Evolutionary conservation across 1,140 invertebrate genomes (phyloP).

Genomic region (Drosophila albomicans): DNA sequence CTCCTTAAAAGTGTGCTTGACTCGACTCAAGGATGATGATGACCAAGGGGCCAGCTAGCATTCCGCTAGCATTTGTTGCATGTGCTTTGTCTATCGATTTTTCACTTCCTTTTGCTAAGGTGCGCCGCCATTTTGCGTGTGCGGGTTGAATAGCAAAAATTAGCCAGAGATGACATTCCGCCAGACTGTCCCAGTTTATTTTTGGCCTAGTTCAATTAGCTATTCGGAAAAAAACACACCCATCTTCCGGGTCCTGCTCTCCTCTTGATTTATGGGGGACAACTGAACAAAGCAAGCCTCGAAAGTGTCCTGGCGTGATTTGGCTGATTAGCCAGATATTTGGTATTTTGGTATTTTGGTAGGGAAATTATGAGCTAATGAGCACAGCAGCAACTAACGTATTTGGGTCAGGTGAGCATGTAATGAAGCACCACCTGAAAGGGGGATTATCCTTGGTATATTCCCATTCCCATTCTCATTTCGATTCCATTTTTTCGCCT

Average conservation of each 20-base stretch:
- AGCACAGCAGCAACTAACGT: not conserved
- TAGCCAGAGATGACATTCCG: slow-evolving; percentile 19
- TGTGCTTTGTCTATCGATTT: slow-evolving; percentile 38
- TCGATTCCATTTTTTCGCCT: not conserved
- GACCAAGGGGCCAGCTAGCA: not conserved
- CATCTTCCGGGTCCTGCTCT: not conserved
- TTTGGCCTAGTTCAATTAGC: slow-evolving; percentile 23
- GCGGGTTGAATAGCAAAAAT: slow-evolving; percentile 3
- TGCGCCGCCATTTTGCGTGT: slow-evolving; percentile 19
- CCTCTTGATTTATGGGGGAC: slow-evolving; percentile 17
- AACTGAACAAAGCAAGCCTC: slow-evolving; percentile 8
- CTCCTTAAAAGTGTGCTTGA: slow-evolving; percentile 23
- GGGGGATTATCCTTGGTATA: not conserved
- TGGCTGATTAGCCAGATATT: slow-evolving; percentile 21
- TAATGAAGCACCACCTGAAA: not conserved
- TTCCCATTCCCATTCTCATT: not conserved
- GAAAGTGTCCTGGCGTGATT: slow-evolving; percentile 43
- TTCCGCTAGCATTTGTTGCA: slow-evolving; percentile 1
- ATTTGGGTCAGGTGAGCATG: slow-evolving; percentile 43
- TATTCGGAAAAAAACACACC: slow-evolving; percentile 3
- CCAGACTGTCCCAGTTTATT: slow-evolving; percentile 8
- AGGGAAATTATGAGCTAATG: slow-evolving; percentile 22
- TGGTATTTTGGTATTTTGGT: not conserved
- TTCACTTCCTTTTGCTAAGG: slow-evolving; percentile 3
- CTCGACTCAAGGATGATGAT: slow-evolving; percentile 7